phyloP scores from a whole-genome alignment of 2,888 invertebrate species.

The Gasteruption jaculator region DNA sequence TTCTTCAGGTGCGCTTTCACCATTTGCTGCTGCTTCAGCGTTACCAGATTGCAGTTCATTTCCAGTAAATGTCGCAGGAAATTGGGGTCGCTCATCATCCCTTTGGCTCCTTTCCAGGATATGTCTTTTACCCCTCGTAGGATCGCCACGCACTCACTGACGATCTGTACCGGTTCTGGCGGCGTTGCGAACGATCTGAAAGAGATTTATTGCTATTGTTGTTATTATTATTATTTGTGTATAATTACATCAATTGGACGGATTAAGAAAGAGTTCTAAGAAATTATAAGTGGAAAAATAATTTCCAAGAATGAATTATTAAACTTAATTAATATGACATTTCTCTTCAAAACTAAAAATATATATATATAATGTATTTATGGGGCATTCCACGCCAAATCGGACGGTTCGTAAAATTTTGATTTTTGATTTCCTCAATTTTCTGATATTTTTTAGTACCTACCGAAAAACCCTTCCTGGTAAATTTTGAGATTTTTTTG shows the following conservation, averaged over 20 bases:
- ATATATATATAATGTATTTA: too few species aligned
- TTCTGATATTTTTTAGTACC: too few species aligned
- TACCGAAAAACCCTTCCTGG: too few species aligned
- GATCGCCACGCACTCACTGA: constrained; percentile 87
- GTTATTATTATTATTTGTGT: neutral
- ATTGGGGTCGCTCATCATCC: constrained; percentile 87
- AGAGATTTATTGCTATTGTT: neutral
- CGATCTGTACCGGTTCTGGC: constrained; percentile 82
- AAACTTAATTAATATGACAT: too few species aligned
- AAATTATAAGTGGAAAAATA: neutral
- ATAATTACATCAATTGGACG: neutral
- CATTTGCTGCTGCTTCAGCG: constrained; percentile 65
- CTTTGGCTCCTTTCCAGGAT: constrained; percentile 87
- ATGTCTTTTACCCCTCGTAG: constrained; percentile 79
- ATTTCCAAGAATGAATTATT: too few species aligned
- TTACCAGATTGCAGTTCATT: constrained; percentile 79
- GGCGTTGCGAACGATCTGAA: constrained; percentile 82
- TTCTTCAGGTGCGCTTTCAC: constrained; percentile 71
- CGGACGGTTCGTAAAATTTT: too few species aligned
- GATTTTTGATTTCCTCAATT: too few species aligned
- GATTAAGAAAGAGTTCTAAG: neutral
- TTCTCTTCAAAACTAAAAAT: too few species aligned
- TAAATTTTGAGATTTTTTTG: too few species aligned
- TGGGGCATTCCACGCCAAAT: too few species aligned
- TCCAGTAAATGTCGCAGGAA: constrained; percentile 77